Conservation (phyloP, 2,888 invertebrate species). For the Xestoiulus laeticollis region DNA sequence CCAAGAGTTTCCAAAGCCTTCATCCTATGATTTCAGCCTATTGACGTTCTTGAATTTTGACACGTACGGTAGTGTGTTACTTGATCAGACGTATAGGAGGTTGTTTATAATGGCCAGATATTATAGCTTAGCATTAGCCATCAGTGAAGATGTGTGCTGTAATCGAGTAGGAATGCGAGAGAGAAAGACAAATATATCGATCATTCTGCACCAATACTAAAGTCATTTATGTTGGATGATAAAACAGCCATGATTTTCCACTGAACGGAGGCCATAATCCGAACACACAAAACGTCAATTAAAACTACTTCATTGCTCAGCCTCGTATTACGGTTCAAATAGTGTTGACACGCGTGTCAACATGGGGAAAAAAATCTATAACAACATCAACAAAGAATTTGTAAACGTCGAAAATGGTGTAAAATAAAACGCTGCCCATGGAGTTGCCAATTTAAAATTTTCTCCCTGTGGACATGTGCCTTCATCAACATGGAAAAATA, state of each 20-base stretch:
- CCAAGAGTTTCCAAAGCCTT: too few relatives aligned
- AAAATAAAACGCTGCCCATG: not conserved
- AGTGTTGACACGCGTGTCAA: not conserved
- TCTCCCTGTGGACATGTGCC: not conserved
- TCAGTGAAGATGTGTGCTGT: not conserved
- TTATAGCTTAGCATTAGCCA: conserved; percentile 10
- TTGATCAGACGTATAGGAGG: not conserved
- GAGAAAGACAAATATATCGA: conserved; percentile 22
- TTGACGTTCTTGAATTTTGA: conserved; percentile 3
- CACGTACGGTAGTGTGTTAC: not conserved
- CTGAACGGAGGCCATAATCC: conserved; percentile 27
- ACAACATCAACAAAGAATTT: not conserved
- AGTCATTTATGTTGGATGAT: conserved; percentile 24
- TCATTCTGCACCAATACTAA: conserved; percentile 20
- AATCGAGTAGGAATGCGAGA: conserved; percentile 30
- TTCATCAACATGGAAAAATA: not conserved
- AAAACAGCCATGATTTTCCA: conserved; percentile 27
- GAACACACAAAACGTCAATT: conserved; percentile 34
- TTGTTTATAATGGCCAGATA: not conserved
- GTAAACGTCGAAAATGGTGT: not conserved
- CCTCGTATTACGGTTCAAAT: not conserved
- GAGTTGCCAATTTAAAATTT: too few relatives aligned
- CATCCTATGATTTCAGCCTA: too few relatives aligned
- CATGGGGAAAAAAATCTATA: not conserved
- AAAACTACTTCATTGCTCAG: conserved; percentile 6